Percentiles rank a stretch among this genome's conserved stretches.
These are phyloP conservation scores for Limnephilus auricula DNA, from an alignment of 2,888 invertebrate species.

Conservation along the genomic window DNA sequence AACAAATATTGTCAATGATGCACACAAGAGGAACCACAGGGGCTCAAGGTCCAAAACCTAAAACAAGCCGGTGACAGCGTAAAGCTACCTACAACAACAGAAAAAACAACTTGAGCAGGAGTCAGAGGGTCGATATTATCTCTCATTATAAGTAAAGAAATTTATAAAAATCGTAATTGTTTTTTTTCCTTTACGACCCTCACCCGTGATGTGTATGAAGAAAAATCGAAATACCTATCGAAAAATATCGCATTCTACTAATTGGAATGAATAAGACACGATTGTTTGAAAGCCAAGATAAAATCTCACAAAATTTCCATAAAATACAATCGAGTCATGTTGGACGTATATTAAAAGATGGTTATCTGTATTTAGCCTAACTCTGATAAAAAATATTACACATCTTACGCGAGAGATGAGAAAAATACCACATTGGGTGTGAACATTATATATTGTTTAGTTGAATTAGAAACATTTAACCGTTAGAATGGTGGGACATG, in stretches of 20 bases:
- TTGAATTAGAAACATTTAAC: constrained; percentile 25
- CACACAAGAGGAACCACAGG: too few relatives aligned
- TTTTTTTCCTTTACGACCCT: too few relatives aligned
- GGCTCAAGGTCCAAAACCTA: too few relatives aligned
- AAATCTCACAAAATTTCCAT: not conserved
- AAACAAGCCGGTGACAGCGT: too few relatives aligned
- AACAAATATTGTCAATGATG: too few relatives aligned
- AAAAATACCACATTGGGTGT: constrained; percentile 5
- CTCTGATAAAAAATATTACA: not conserved
- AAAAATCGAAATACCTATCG: too few relatives aligned
- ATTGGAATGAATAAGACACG: not conserved
- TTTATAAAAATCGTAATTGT: too few relatives aligned
- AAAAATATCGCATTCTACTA: not conserved
- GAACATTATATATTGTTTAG: constrained; percentile 19
- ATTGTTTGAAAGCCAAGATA: not conserved
- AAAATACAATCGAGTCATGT: not conserved
- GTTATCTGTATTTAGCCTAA: not conserved
- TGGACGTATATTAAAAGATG: not conserved
- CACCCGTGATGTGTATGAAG: too few relatives aligned
- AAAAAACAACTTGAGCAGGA: too few relatives aligned
- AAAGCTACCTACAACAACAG: too few relatives aligned
- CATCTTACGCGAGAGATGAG: not conserved
- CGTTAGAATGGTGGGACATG: constrained; percentile 26
- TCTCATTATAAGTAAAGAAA: too few relatives aligned
- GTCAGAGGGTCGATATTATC: too few relatives aligned